These are phyloP conservation scores for Gallinago jamesoni DNA, from an alignment of 2,113 vertebrate genomes.

Conservation along the genomic window DNA sequence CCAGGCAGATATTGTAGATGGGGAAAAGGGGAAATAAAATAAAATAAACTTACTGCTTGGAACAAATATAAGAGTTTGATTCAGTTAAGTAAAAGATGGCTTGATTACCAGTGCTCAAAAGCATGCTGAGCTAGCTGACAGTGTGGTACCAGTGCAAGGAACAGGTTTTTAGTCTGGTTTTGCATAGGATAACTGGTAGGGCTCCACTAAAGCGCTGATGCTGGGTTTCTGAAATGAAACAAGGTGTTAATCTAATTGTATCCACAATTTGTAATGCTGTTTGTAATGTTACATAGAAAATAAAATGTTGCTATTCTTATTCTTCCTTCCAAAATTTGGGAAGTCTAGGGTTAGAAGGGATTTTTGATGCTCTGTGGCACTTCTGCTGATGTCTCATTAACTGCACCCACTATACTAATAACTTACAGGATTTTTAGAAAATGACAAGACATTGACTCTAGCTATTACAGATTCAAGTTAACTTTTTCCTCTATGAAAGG, in stretches of 20 bases:
- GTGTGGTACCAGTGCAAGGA: not conserved
- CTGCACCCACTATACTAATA: not conserved
- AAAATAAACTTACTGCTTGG: not conserved
- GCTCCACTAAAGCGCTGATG: not conserved
- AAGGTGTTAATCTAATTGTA: not conserved
- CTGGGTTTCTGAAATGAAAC: not conserved
- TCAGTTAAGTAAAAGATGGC: not conserved
- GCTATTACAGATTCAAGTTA: not conserved
- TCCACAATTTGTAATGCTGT: not conserved
- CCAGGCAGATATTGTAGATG: not conserved
- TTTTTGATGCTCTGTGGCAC: not conserved
- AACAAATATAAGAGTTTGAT: not conserved
- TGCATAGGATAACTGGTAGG: not conserved
- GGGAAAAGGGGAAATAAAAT: not conserved
- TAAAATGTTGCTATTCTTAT: not conserved
- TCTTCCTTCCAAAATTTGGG: not conserved
- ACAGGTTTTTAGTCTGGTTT: not conserved
- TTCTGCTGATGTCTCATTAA: not conserved
- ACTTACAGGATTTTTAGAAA: not conserved
- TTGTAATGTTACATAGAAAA: not conserved
- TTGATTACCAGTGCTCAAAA: not conserved
- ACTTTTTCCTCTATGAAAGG: not conserved
- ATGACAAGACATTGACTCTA: not conserved
- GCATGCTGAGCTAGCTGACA: no score
- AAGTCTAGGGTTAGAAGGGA: not conserved